A percentile compares a stretch with the other conserved stretches of the same genome.
phyloP scores from a whole-genome alignment of 2,797 vertebrate genomes.

The Eleutherodactylus coqui region DNA sequence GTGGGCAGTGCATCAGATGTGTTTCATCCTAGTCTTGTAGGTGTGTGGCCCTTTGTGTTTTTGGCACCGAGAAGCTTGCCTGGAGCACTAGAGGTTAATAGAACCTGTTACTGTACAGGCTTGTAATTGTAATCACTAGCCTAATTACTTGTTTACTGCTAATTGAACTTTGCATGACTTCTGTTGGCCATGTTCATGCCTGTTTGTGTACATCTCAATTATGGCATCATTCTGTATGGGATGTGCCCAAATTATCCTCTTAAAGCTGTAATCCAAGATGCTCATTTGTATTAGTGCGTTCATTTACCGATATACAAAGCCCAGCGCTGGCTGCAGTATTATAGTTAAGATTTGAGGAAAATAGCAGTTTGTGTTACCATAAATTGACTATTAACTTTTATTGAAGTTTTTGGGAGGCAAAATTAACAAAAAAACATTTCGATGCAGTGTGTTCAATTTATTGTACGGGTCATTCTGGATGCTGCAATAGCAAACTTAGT shows the following conservation, averaged over 20 bases:
- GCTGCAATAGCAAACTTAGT: too few species aligned
- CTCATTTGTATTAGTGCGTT: constrained; percentile 7
- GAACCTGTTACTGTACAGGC: constrained; percentile 47
- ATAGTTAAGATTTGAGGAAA: too few species aligned
- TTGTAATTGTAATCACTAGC: constrained; percentile 49
- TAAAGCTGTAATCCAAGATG: constrained; percentile 44
- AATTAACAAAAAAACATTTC: too few species aligned
- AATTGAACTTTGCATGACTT: constrained; percentile 60
- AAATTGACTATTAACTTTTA: too few species aligned
- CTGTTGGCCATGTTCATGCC: constrained; percentile 32
- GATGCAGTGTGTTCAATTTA: too few species aligned
- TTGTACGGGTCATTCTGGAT: too few species aligned
- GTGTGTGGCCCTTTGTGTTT: constrained; percentile 32
- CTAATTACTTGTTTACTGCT: constrained; percentile 58
- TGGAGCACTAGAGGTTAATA: constrained; percentile 36
- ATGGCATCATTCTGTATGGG: constrained; percentile 21
- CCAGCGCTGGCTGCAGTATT: not conserved
- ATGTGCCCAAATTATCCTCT: constrained; percentile 24
- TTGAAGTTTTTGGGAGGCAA: too few species aligned
- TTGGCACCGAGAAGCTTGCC: constrained; percentile 41
- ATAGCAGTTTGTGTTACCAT: not conserved
- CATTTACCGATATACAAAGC: not conserved
- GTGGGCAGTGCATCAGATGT: constrained; percentile 24
- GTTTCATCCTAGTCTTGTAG: not conserved
- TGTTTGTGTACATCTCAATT: constrained; percentile 47